Percentiles rank a stretch among this genome's conserved stretches.
Evolutionary conservation across 2,113 vertebrate genomes (phyloP).

Genomic region (Heterochromis multidens): DNA sequence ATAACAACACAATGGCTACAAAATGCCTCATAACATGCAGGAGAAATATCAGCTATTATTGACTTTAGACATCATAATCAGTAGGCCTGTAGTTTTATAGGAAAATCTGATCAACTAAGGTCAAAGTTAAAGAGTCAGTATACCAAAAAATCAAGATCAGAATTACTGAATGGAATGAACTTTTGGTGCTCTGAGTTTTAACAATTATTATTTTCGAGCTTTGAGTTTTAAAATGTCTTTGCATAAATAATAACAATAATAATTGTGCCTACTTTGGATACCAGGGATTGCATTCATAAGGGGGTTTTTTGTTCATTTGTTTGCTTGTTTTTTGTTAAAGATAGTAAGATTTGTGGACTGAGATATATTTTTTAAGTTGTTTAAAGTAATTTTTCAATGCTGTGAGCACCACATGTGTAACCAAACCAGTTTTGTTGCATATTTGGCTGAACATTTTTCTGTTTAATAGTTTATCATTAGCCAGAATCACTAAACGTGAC

Average conservation of each 20-base stretch:
- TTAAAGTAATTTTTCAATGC: rapidly evolving
- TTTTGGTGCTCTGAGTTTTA: neutral
- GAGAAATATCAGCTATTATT: neutral
- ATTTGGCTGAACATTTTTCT: neutral
- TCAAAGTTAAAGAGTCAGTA: neutral
- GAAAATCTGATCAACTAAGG: neutral
- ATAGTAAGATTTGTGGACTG: neutral
- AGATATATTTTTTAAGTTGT: no score
- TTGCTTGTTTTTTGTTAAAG: rapidly evolving
- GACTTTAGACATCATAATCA: neutral
- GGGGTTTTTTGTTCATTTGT: neutral
- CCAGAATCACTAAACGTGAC: neutral
- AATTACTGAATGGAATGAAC: rapidly evolving
- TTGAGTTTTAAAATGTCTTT: neutral
- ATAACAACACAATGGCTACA: neutral
- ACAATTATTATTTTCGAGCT: rapidly evolving
- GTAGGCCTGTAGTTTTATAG: neutral
- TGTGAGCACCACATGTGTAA: neutral
- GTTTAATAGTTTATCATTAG: neutral
- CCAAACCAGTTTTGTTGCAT: neutral
- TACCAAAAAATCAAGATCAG: no score
- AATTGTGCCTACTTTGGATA: neutral
- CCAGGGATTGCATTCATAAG: neutral
- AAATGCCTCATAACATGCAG: neutral
- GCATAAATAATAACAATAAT: neutral